Evolutionary conservation across 2,797 vertebrate genomes (phyloP), one percentile per base, ranked within the genome.

Genomic region (Loris lydekkerianus): DNA sequence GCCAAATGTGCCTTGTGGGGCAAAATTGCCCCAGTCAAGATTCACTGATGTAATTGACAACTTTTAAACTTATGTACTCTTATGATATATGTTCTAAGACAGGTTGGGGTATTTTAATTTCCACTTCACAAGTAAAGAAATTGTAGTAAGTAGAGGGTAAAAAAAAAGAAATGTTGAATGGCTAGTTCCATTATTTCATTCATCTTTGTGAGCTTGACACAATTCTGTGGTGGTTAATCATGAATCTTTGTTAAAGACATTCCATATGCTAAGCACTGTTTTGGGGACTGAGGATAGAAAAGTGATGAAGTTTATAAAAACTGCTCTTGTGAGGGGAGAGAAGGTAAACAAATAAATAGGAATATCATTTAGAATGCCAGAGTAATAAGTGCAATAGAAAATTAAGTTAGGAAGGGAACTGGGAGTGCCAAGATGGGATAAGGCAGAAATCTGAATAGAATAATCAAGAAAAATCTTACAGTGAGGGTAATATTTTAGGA

Each of bases 51-150:
- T 34, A 95, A 81, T 4, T 15, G 18, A 86, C 37, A 86, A 81
- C 13, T 86, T 86, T 92, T 80, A 89, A 81, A 0, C 34, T 85
- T 29, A 49, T 31, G 49, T 4, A 69, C 10, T 7, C 25, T 76
- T 56, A 49, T 56, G 67, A 67, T 83, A 20, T 25, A 81, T 63
- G 86, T 70, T 86, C 53, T 89, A 89, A 83, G 70, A 67, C 58
- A 58, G 8, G 4, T 61, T 86, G 23, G 53, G 1, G 4, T 89
- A 70, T 34, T 83, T 89, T 87, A 89, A 82, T 94, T 81, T 86
- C 72, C 20, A 34, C 58, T 95, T 93, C 25, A 77, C 37, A 80
- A 80, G 61, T 84, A 49, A 86, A 88, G 27, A 95, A 91, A 86
- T 3, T 73, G 6, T 37, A 56, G 1, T 63, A 20, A 92, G 25